Evolutionary conservation across 2,888 invertebrate species (phyloP).

Genomic region (Adelphocoris suturalis): DNA sequence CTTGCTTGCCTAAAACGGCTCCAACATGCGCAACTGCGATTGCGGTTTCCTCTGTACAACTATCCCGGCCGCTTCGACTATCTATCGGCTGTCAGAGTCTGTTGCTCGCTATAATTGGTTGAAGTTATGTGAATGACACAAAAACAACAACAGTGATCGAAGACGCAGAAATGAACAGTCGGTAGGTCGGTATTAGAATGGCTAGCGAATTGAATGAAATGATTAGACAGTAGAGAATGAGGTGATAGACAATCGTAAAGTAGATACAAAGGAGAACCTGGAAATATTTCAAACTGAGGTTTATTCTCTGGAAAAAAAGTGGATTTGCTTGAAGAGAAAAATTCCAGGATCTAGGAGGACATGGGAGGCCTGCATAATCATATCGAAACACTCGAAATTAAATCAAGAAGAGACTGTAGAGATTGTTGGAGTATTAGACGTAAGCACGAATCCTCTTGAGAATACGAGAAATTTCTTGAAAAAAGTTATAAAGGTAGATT

Average conservation of each 20-base stretch:
- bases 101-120: too few species aligned
- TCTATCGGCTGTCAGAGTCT: too few species aligned
- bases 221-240: too few species aligned
- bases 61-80: too few species aligned
- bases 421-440: not conserved
- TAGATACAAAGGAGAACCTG: not conserved
- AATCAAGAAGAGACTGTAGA: not conserved
- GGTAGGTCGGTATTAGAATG: not conserved
- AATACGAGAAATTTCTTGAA: not conserved
- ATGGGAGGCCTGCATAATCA: not conserved
- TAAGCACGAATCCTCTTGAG: not conserved
- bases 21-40: too few species aligned
- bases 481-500: not conserved
- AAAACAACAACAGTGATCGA: not conserved
- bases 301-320: not conserved
- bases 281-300: not conserved
- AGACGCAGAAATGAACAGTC: not conserved
- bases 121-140: too few species aligned
- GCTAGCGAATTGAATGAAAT: too few species aligned
- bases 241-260: too few species aligned
- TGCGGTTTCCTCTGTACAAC: too few species aligned
- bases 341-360: not conserved
- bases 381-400: not conserved
- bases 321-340: not conserved
- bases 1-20: too few species aligned